These are phyloP conservation scores for Anguilla japonica DNA, from an alignment of 2,113 vertebrate genomes.

Conservation along the genomic window DNA sequence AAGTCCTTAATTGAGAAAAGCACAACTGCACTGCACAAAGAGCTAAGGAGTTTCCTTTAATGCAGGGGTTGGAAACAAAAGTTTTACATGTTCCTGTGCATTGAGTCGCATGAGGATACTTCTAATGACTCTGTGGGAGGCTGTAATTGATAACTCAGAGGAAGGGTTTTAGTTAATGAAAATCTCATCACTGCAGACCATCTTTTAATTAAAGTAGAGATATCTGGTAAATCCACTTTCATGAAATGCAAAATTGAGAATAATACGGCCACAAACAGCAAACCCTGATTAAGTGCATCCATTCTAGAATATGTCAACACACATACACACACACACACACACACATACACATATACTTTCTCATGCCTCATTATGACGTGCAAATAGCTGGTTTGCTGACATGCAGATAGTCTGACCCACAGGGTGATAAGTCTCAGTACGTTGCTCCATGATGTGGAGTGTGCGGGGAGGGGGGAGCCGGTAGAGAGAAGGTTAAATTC, in stretches of 20 bases:
- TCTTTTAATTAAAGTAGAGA: slow-evolving; percentile 58
- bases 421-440: background rate
- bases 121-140: slow-evolving; percentile 41
- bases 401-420: background rate
- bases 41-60: no score
- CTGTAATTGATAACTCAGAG: slow-evolving; percentile 58
- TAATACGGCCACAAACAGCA: slow-evolving; percentile 46
- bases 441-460: background rate
- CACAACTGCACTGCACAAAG: no score
- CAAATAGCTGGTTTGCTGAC: background rate
- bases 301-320: background rate
- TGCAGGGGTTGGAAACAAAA: no score
- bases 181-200: slow-evolving; percentile 43
- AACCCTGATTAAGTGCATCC: slow-evolving; percentile 46
- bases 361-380: background rate
- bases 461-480: background rate
- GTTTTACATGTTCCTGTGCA: slow-evolving; percentile 15
- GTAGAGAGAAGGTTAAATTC: slow-evolving; percentile 58
- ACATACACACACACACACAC: background rate
- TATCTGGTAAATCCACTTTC: slow-evolving; percentile 50
- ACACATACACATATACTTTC: no score
- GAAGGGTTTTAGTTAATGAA: slow-evolving; percentile 51
- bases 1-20: no score
- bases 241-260: slow-evolving; percentile 46
- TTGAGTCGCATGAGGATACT: slow-evolving; percentile 42